These are phyloP conservation scores for Muscicapa striata DNA, from an alignment of 2,797 vertebrate genomes.

Conservation along the genomic window DNA sequence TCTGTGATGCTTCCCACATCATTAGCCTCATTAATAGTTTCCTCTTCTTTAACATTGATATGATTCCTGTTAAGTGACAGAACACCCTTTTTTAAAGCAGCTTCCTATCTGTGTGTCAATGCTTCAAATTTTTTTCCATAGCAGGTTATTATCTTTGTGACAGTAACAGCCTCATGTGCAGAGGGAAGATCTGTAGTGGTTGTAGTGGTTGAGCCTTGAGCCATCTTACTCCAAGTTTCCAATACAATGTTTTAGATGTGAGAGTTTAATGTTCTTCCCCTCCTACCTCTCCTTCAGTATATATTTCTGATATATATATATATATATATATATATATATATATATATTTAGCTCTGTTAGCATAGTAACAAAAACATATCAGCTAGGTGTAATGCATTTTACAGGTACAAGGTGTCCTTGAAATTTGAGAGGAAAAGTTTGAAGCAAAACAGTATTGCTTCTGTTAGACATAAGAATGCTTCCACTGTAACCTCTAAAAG, in stretches of 20 bases:
- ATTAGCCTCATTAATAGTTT: background rate
- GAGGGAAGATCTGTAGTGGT: background rate
- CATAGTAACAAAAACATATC: background rate
- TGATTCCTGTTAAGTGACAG: background rate
- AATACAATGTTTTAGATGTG: background rate
- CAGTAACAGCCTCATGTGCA: background rate
- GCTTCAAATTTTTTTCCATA: background rate
- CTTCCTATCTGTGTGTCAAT: background rate
- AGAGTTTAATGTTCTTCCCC: background rate
- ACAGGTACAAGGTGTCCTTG: background rate
- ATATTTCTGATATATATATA: background rate
- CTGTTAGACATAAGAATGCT: background rate
- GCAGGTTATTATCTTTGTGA: background rate
- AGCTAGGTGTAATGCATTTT: background rate
- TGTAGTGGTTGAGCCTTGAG: background rate
- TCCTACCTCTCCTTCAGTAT: background rate
- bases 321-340: too few relatives aligned
- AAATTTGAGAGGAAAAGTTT: background rate
- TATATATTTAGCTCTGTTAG: background rate
- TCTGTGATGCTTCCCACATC: background rate
- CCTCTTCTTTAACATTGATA: background rate
- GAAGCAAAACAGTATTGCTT: background rate
- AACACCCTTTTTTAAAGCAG: background rate
- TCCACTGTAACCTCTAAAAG: background rate
- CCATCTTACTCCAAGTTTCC: background rate